These are phyloP conservation scores for Pocillopora grandis DNA, from an alignment of 92 coral and sea anemone species.

Conservation along the genomic window DNA sequence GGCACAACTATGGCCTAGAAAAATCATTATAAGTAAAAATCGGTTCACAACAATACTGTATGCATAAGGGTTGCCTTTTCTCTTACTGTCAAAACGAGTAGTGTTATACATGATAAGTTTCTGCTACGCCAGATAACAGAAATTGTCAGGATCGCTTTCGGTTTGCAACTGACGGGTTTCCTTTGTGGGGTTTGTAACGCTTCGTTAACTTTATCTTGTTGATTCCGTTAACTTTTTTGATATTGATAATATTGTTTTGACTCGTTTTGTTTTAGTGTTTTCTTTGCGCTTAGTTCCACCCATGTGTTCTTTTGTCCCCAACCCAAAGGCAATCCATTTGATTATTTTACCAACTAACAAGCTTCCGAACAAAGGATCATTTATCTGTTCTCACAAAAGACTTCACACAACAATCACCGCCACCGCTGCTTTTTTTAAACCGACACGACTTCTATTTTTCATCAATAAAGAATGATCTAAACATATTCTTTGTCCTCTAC, in stretches of 20 bases:
- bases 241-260: neutral
- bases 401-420: neutral
- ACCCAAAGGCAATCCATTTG: neutral
- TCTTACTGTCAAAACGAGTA: too few relatives aligned
- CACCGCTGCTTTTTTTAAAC: neutral
- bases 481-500: neutral
- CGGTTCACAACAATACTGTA: too few relatives aligned
- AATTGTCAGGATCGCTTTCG: too few relatives aligned
- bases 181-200: too few relatives aligned
- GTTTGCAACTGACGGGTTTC: too few relatives aligned
- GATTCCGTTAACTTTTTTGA: too few relatives aligned
- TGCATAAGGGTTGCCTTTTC: too few relatives aligned
- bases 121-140: too few relatives aligned
- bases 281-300: neutral
- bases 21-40: too few relatives aligned
- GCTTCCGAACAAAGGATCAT: conserved; percentile 22
- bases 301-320: conserved; percentile 34
- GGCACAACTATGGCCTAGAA: too few relatives aligned
- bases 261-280: neutral
- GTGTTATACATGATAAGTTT: too few relatives aligned
- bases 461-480: neutral
- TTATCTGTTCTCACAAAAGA: conserved; percentile 16
- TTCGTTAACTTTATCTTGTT: too few relatives aligned
- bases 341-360: neutral
- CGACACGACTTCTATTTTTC: conserved; percentile 19